A percentile compares a stretch with the other conserved stretches of the same genome.
phyloP scores from a whole-genome alignment of 2,797 vertebrate species.

The Malacoraja senta region DNA sequence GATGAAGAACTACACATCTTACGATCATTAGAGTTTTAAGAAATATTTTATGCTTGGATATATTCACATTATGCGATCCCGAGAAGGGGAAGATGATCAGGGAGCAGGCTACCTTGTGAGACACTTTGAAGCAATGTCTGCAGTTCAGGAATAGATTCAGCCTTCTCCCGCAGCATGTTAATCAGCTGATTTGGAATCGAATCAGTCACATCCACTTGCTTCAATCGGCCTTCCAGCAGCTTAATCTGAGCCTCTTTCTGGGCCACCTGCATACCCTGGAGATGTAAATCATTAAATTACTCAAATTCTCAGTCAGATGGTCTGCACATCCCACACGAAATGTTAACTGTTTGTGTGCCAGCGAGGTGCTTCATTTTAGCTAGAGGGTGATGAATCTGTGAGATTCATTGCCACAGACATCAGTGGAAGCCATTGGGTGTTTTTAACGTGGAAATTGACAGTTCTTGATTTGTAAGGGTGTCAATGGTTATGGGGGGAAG shows the following conservation, averaged over 20 bases:
- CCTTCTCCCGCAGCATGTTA: conserved; percentile 82
- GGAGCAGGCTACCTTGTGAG: conserved; percentile 69
- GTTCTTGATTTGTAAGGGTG: too few relatives aligned
- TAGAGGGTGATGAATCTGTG: too few relatives aligned
- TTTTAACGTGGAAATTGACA: too few relatives aligned
- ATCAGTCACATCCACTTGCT: conserved; percentile 74
- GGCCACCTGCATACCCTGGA: conserved; percentile 83
- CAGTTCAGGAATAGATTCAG: conserved; percentile 79
- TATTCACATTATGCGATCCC: neutral
- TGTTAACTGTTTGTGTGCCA: neutral
- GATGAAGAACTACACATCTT: neutral
- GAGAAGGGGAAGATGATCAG: neutral
- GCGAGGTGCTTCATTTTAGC: neutral
- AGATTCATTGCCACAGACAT: too few relatives aligned
- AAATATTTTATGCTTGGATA: neutral
- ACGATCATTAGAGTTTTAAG: too few relatives aligned
- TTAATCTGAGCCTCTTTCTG: conserved; percentile 91
- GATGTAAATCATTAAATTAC: neutral
- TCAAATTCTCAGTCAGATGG: neutral
- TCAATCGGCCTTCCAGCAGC: conserved; percentile 83
- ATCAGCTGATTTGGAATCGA: conserved; percentile 82
- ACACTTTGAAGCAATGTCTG: conserved; percentile 78
- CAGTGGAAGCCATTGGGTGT: too few relatives aligned
- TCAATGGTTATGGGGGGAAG: too few relatives aligned
- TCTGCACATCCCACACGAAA: too few relatives aligned